phyloP scores from a whole-genome alignment of 2,797 vertebrate species.

The Manis javanica region DNA sequence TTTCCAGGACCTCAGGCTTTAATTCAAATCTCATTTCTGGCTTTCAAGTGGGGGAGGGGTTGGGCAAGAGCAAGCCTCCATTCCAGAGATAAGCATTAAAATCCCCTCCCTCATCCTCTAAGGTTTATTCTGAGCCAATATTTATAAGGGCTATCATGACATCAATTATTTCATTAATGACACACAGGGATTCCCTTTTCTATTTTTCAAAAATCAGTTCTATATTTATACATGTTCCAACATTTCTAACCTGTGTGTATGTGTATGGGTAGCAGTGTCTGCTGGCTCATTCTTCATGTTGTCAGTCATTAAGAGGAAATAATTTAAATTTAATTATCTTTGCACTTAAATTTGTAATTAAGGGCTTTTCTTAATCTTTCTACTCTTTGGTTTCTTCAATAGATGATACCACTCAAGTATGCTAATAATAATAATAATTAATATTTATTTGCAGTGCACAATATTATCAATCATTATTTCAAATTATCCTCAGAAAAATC shows the following conservation, averaged over 20 bases:
- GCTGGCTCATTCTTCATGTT: not conserved
- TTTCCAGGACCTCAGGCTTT: not conserved
- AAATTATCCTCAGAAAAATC: not conserved
- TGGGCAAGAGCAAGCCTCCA: not conserved
- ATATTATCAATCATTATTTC: not conserved
- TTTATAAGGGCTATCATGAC: not conserved
- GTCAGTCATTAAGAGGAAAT: not conserved
- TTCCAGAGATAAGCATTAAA: not conserved
- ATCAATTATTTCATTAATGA: not conserved
- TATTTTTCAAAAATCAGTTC: not conserved
- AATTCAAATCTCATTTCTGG: not conserved
- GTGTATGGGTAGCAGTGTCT: not conserved
- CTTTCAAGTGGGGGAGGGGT: not conserved
- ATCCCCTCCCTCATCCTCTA: not conserved
- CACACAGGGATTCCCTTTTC: not conserved
- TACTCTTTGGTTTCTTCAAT: not conserved
- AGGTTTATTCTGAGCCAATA: not conserved
- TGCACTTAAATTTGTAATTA: not conserved
- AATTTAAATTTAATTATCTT: not conserved
- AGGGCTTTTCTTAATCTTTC: not conserved
- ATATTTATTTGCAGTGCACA: not conserved
- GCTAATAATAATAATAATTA: constrained; percentile 3
- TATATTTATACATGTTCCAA: not conserved
- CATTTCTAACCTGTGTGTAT: not conserved
- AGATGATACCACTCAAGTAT: not conserved